Conservation (phyloP, 2,888 invertebrate species). For the Caenorhabditis wallacei region DNA sequence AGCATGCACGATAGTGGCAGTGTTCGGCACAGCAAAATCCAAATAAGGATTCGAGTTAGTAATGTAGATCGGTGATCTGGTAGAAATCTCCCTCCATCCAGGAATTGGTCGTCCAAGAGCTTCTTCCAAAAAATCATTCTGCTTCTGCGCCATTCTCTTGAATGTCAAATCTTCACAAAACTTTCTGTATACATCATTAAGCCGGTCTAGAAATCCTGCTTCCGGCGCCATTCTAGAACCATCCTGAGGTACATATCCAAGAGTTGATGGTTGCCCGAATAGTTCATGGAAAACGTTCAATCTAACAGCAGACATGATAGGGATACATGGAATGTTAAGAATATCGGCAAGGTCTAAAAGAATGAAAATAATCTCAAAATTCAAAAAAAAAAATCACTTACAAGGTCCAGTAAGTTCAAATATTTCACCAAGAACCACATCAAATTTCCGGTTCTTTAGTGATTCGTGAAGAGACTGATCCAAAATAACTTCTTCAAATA, state of each 20-base stretch:
- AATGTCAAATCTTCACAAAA: background rate
- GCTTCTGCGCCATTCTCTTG: background rate
- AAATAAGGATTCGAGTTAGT: constrained; percentile 32
- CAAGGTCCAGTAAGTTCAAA: constrained; percentile 23
- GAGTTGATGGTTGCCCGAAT: constrained; percentile 7
- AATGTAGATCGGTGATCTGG: constrained; percentile 1
- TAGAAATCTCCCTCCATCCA: constrained; percentile 1
- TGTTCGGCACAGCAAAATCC: constrained; percentile 24
- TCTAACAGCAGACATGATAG: constrained; percentile 8
- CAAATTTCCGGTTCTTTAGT: constrained; percentile 6
- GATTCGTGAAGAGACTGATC: background rate
- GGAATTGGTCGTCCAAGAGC: background rate
- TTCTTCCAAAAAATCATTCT: background rate
- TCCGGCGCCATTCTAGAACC: background rate
- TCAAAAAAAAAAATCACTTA: background rate
- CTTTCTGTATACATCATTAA: constrained; percentile 5
- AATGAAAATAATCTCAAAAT: background rate
- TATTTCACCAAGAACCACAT: constrained; percentile 18
- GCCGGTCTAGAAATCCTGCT: constrained; percentile 15
- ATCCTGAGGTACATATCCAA: constrained; percentile 16
- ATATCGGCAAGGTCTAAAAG: constrained; percentile 9
- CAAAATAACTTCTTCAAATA: constrained; percentile 15
- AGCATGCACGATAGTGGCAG: constrained; percentile 1
- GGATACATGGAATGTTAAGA: background rate
- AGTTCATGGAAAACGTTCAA: background rate